Percentiles rank a stretch among this genome's conserved stretches.
phyloP scores from a whole-genome alignment of 2,113 vertebrate genomes.

The Scomber scombrus region DNA sequence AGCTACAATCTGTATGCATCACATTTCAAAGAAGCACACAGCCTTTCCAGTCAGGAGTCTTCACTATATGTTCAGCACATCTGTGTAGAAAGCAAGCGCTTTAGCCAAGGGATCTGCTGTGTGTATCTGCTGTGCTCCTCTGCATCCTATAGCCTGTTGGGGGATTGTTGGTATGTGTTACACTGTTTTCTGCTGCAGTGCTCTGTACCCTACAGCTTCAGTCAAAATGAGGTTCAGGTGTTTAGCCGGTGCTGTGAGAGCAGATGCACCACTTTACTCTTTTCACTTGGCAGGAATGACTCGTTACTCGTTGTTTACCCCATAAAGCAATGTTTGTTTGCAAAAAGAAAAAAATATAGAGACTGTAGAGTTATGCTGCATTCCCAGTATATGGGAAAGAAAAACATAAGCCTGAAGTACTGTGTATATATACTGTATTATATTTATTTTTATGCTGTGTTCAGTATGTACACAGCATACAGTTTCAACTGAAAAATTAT shows the following conservation, averaged over 20 bases:
- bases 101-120: constrained; percentile 64
- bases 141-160: constrained; percentile 55
- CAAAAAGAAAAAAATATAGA: constrained; percentile 16
- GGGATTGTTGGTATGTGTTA: constrained; percentile 55
- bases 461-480: not conserved
- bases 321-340: constrained; percentile 61
- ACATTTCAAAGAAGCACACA: constrained; percentile 37
- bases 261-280: constrained; percentile 61
- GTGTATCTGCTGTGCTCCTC: constrained; percentile 67
- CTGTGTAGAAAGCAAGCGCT: constrained; percentile 48
- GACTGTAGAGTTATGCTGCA: constrained; percentile 10
- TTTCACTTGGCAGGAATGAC: constrained; percentile 60
- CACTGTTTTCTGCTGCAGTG: constrained; percentile 54
- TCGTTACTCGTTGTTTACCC: constrained; percentile 65
- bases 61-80: constrained; percentile 50
- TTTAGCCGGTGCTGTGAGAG: constrained; percentile 70
- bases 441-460: constrained; percentile 1
- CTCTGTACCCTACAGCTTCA: constrained; percentile 46
- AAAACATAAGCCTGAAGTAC: not conserved
- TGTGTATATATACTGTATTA: not conserved
- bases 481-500: too few relatives aligned
- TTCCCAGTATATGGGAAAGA: not conserved
- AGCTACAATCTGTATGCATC: constrained; percentile 46
- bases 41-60: constrained; percentile 24
- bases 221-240: constrained; percentile 73